These are phyloP conservation scores for Conus canariensis DNA, from an alignment of 2,888 invertebrate species.

Conservation along the genomic window DNA sequence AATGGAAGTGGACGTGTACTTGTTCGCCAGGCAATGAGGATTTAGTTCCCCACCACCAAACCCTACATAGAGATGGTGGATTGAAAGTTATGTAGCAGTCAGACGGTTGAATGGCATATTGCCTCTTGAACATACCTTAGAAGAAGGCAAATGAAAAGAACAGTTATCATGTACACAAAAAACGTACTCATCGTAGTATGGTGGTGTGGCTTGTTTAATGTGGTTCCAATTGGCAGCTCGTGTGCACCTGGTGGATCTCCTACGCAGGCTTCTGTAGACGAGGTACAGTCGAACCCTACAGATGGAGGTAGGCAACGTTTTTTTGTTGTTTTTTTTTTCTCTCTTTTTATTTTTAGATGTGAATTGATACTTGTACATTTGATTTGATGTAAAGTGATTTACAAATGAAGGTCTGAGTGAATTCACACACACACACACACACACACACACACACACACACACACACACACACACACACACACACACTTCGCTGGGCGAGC, in stretches of 20 bases:
- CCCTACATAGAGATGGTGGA: slow-evolving; percentile 38
- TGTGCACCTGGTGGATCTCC: neutral
- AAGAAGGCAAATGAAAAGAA: neutral
- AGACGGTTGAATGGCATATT: slow-evolving; percentile 27
- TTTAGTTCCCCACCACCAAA: slow-evolving; percentile 17
- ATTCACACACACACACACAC: too few species aligned
- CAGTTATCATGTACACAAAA: slow-evolving; percentile 42
- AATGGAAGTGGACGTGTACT: slow-evolving; percentile 37
- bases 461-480: too few species aligned
- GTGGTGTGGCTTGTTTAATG: slow-evolving; percentile 35
- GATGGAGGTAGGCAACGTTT: slow-evolving; percentile 47
- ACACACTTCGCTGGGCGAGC: too few species aligned
- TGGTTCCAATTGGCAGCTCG: slow-evolving; percentile 17
- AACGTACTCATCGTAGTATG: slow-evolving; percentile 34
- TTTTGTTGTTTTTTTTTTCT: neutral
- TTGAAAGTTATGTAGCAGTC: slow-evolving; percentile 41
- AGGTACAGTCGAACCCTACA: slow-evolving; percentile 33
- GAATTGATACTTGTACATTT: too few species aligned
- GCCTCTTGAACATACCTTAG: slow-evolving; percentile 32
- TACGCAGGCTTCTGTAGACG: neutral
- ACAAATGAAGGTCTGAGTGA: too few species aligned
- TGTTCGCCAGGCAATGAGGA: slow-evolving; percentile 12
- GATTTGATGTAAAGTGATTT: too few species aligned
- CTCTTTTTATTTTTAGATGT: too few species aligned
- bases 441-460: too few species aligned